phyloP scores from a whole-genome alignment of 1,140 invertebrate species.

The Drosophila biarmipes region DNA sequence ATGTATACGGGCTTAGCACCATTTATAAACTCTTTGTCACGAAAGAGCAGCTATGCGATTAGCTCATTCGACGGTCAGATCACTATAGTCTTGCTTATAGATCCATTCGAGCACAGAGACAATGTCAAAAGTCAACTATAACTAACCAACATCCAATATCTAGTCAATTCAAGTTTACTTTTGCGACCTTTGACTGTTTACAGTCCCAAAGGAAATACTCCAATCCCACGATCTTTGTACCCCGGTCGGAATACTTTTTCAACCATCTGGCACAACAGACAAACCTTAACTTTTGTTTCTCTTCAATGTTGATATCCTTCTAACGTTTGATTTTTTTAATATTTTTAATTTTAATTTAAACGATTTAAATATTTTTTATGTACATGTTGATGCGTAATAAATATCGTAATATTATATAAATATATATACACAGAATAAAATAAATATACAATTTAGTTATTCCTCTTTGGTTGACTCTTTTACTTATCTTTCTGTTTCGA shows the following conservation, averaged over 20 bases:
- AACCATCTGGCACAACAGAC: conserved; percentile 30
- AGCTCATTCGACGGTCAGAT: conserved; percentile 7
- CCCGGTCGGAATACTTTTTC: conserved; percentile 35
- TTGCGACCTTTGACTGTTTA: conserved; percentile 29
- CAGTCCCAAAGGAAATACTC: conserved; percentile 13
- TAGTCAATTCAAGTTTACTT: conserved; percentile 63
- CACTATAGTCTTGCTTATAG: not conserved
- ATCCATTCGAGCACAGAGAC: conserved; percentile 17
- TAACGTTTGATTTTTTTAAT: conserved; percentile 34
- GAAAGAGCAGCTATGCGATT: conserved; percentile 18
- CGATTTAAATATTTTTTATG: conserved; percentile 63
- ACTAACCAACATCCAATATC: conserved; percentile 55
- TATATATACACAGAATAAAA: conserved; percentile 65
- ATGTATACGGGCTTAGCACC: conserved; percentile 17
- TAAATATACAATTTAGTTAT: conserved; percentile 65
- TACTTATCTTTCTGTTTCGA: conserved; percentile 20
- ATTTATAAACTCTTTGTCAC: conserved; percentile 7
- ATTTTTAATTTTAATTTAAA: conserved; percentile 54
- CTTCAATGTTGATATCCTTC: conserved; percentile 36
- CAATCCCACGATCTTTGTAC: conserved; percentile 6
- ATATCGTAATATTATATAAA: conserved; percentile 56
- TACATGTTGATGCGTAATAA: conserved; percentile 62
- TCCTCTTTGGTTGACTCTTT: conserved; percentile 40
- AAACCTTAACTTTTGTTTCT: conserved; percentile 40
- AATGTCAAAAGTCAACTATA: conserved; percentile 39